Evolutionary conservation across 2,797 vertebrate species (phyloP).

Genomic region (Centropyge bicolor): DNA sequence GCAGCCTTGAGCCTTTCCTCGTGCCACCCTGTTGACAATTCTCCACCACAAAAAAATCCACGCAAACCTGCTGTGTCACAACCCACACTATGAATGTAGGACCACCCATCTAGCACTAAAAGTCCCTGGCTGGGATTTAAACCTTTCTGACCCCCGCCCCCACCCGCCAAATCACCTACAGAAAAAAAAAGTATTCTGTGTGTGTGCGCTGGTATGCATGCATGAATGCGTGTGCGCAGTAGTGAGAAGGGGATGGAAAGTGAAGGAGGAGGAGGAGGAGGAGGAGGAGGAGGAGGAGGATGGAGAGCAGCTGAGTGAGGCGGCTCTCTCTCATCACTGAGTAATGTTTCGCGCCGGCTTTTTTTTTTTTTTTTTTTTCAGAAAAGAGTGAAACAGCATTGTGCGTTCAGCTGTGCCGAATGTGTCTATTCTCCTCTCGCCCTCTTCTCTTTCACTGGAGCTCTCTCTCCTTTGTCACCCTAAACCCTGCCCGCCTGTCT

Average conservation of each 20-base stretch:
- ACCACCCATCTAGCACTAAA: slow-evolving; percentile 87
- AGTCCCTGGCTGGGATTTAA: slow-evolving; percentile 63
- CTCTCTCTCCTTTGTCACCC: slow-evolving; percentile 85
- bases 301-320: slow-evolving; percentile 54
- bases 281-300: slow-evolving; percentile 34
- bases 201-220: slow-evolving; percentile 49
- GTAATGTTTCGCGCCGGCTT: slow-evolving; percentile 53
- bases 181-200: slow-evolving; percentile 73
- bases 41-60: slow-evolving; percentile 57
- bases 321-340: slow-evolving; percentile 61
- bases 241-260: slow-evolving; percentile 35
- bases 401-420: slow-evolving; percentile 81
- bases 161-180: slow-evolving; percentile 70
- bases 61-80: slow-evolving; percentile 81
- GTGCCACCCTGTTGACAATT: slow-evolving; percentile 58
- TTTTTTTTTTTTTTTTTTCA: slow-evolving; percentile 47
- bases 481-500: slow-evolving; percentile 50
- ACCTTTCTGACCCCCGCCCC: slow-evolving; percentile 75
- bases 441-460: slow-evolving; percentile 73
- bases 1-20: slow-evolving; percentile 87
- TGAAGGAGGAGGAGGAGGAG: slow-evolving; percentile 15
- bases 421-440: slow-evolving; percentile 76
- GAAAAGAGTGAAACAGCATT: slow-evolving; percentile 79
- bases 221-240: slow-evolving; percentile 39
- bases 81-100: slow-evolving; percentile 65